phyloP scores from a whole-genome alignment of 2,888 invertebrate species.

The Bombylius discolor region DNA sequence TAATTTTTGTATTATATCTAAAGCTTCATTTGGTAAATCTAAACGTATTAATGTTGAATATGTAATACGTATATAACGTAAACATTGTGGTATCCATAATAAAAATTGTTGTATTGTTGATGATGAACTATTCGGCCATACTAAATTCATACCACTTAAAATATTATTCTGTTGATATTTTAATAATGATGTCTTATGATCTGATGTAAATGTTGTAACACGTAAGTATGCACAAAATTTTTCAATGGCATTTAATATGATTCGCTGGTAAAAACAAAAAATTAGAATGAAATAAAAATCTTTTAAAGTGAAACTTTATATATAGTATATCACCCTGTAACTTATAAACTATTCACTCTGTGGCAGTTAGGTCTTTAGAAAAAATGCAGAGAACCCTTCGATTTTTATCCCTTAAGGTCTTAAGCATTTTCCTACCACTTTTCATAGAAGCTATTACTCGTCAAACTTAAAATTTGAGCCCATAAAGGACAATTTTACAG shows the following conservation, averaged over 20 bases:
- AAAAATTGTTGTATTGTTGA: slow-evolving; percentile 44
- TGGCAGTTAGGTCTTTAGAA: no score
- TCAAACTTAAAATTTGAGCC: no score
- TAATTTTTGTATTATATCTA: slow-evolving; percentile 70
- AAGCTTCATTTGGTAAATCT: slow-evolving; percentile 77
- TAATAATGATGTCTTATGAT: slow-evolving; percentile 38
- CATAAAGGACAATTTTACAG: no score
- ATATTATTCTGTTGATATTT: slow-evolving; percentile 20
- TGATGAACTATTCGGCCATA: slow-evolving; percentile 38
- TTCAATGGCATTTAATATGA: slow-evolving; percentile 65
- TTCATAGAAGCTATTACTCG: no score
- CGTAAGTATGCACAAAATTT: slow-evolving; percentile 61
- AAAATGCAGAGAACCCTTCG: no score
- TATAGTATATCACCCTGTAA: no score
- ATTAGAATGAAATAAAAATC: neutral
- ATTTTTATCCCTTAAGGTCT: no score
- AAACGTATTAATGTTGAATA: slow-evolving; percentile 68
- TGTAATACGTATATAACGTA: slow-evolving; percentile 66
- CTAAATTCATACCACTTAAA: slow-evolving; percentile 19
- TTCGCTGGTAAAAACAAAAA: slow-evolving; percentile 42
- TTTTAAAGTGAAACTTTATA: no score
- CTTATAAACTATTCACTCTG: no score
- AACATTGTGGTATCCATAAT: slow-evolving; percentile 65
- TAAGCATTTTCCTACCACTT: no score
- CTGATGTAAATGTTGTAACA: slow-evolving; percentile 55